A percentile compares a stretch with the other conserved stretches of the same genome.
Conservation (phyloP, 2,797 vertebrate species). For the Sebastiscus albofasciatus region DNA sequence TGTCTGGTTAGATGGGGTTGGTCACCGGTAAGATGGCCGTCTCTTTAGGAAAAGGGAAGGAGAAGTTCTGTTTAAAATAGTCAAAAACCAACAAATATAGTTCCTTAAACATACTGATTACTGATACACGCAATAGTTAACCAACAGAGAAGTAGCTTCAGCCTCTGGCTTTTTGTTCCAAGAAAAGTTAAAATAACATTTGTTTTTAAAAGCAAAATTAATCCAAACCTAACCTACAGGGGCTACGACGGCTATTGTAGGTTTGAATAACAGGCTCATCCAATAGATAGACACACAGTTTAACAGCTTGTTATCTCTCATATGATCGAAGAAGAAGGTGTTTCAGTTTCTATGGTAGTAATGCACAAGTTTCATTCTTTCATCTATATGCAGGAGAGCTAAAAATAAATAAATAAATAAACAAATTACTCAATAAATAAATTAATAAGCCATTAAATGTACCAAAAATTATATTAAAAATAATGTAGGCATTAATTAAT, state of each 20-base stretch:
- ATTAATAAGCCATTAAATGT: too few relatives aligned
- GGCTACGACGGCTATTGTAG: background rate
- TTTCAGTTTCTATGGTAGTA: background rate
- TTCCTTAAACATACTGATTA: background rate
- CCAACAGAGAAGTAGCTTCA: background rate
- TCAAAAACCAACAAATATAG: background rate
- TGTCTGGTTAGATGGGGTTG: slow-evolving; percentile 7
- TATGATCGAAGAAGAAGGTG: background rate
- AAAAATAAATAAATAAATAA: too few relatives aligned
- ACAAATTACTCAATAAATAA: too few relatives aligned
- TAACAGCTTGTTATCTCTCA: background rate
- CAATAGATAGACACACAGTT: background rate
- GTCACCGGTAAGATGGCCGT: background rate
- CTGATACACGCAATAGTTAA: background rate
- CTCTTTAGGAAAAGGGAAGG: background rate
- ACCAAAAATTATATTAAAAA: too few relatives aligned
- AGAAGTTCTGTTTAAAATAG: background rate
- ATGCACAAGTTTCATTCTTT: background rate
- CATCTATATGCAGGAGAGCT: too few relatives aligned
- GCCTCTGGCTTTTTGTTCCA: background rate
- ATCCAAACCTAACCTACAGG: background rate
- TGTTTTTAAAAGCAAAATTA: background rate
- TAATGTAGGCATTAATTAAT: too few relatives aligned
- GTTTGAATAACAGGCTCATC: background rate
- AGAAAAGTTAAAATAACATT: background rate